These are phyloP conservation scores for Podotricha telesiphe DNA, from an alignment of 2,888 invertebrate species.

Conservation along the genomic window DNA sequence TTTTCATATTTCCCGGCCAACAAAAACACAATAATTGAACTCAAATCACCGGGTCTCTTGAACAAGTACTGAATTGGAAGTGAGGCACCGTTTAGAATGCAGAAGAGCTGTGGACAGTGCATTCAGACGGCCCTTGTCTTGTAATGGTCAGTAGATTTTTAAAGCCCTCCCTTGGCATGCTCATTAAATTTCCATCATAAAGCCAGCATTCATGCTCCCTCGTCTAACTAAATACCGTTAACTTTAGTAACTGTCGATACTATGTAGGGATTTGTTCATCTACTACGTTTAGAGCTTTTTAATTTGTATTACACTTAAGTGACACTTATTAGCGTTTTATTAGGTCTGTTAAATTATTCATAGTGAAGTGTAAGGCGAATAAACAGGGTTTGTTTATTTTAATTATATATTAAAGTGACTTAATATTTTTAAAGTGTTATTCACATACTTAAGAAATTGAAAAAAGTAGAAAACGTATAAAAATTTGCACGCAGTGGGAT, in stretches of 20 bases:
- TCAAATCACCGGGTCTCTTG: constrained; percentile 23
- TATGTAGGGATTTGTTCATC: constrained; percentile 19
- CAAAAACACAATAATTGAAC: constrained; percentile 24
- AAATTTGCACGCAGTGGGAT: no score
- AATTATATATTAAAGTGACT: no score
- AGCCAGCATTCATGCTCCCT: constrained; percentile 61
- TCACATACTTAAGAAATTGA: no score
- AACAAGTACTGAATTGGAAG: constrained; percentile 23
- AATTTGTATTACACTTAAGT: not conserved
- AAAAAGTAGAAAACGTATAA: no score
- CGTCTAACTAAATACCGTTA: constrained; percentile 56
- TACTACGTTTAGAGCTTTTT: constrained; percentile 12
- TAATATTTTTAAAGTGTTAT: no score
- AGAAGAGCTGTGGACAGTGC: constrained; percentile 58
- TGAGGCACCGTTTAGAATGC: constrained; percentile 42
- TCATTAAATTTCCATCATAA: constrained; percentile 78
- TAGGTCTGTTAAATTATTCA: not conserved
- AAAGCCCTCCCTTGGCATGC: constrained; percentile 62
- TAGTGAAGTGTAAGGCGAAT: not conserved
- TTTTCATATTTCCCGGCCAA: not conserved
- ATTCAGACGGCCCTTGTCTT: constrained; percentile 66
- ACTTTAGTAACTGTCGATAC: constrained; percentile 41
- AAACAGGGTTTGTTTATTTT: not conserved
- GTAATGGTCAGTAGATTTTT: constrained; percentile 72
- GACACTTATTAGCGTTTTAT: not conserved